Evolutionary conservation across 2,888 invertebrate species (phyloP), one percentile per base, ranked within the genome.

Genomic region (Lutraria lutraria): DNA sequence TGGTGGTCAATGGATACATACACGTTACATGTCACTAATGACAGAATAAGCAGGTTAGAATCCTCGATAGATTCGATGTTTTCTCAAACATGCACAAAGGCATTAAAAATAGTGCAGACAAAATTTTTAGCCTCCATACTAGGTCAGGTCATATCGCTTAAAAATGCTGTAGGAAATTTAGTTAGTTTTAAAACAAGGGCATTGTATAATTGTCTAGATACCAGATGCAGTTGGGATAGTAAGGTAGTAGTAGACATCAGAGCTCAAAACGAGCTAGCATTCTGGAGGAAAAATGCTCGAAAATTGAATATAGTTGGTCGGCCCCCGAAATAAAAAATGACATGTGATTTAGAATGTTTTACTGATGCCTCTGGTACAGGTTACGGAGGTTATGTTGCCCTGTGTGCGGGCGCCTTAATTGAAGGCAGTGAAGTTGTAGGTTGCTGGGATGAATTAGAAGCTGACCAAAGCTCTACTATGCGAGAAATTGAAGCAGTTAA

Each of bases 131-230:
- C 91, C 25, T 54, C 82, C 53, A 16, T 91, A 8, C 60, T 87
- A 10, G 88, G 89, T 25, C 88, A 88, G 29, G 6, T 88, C 13
- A 87, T 90, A 1, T 90, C 87, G 10, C 81, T 88, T 82, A 84
- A 91, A 81, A 43, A 53, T 68, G 88, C 68, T 19, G n/a, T 89
- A 4, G 91, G 91, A 16, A 19, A 81, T 19, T 60, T 53, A 13
- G 88, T 90, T 0, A 80, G 88, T 12, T 63, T 89, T 54, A 72
- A 80, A 15, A 81, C 86, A 81, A 52, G 85, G 29, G 72, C 56
- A 31, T 72, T 88, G 63, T 89, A 90, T 56, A n/a, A 72, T 8
- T 90, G 90, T 60, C 43, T 90, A 56, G 25, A 53, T 25, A 34
- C 60, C 6, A 79, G 88, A 63, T 81, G 60, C 25, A 86, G 85